Percentiles rank a stretch among this genome's conserved stretches.
Evolutionary conservation across 2,888 invertebrate species (phyloP).

Genomic region (Caenorhabditis japonica): DNA sequence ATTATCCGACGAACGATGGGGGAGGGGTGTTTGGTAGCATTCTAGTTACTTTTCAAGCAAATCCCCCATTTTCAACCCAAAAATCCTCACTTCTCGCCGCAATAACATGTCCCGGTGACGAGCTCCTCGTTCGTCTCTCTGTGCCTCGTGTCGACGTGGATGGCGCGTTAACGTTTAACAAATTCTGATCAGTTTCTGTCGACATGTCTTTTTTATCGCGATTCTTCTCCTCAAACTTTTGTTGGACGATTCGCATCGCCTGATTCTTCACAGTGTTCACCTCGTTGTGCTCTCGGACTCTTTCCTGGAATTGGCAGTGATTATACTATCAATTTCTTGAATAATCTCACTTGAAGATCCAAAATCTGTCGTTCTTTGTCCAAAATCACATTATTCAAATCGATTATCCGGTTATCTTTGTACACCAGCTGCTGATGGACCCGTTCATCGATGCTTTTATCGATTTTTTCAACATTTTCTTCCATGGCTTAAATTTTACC

Average conservation of each 20-base stretch:
- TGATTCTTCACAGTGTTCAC: conserved; percentile 72
- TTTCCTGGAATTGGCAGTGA: conserved; percentile 64
- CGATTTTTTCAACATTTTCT: conserved; percentile 14
- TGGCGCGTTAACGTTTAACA: conserved; percentile 9
- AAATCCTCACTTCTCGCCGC: conserved; percentile 47
- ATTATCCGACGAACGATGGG: too few relatives aligned
- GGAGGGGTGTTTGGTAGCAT: too few relatives aligned
- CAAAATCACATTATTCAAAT: conserved; percentile 83
- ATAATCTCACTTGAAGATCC: conserved; percentile 84
- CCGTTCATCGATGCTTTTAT: conserved; percentile 49
- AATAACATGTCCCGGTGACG: conserved; percentile 61
- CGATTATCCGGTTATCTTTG: conserved; percentile 82
- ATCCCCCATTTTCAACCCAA: too few relatives aligned
- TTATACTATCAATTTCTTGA: neutral
- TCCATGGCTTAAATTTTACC: conserved; percentile 4
- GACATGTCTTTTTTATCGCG: conserved; percentile 54
- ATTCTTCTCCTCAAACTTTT: conserved; percentile 62
- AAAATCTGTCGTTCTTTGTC: conserved; percentile 85
- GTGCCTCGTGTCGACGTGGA: conserved; percentile 18
- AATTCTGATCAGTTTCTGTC: conserved; percentile 59
- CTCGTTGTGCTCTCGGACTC: conserved; percentile 71
- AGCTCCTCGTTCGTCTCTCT: conserved; percentile 45
- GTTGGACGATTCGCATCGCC: conserved; percentile 72
- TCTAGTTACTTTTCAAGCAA: neutral
- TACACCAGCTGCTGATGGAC: conserved; percentile 66